Conservation (phyloP, 2,888 invertebrate species). For the Aricia artaxerxes region DNA sequence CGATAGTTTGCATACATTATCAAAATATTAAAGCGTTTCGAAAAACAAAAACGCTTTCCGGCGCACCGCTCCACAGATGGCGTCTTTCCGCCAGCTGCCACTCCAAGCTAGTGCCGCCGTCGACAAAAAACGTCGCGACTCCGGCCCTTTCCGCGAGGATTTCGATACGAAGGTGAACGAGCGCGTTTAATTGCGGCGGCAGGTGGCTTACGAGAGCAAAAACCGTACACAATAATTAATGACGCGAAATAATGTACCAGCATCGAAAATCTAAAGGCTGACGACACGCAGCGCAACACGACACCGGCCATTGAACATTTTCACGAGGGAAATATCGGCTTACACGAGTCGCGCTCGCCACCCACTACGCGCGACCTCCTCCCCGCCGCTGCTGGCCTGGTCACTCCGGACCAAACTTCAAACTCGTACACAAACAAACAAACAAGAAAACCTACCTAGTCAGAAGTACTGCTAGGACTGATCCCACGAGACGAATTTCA, state of each 20-base stretch:
- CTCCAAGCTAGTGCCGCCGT: conserved; percentile 54
- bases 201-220: conserved; percentile 74
- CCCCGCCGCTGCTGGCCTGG: conserved; percentile 50
- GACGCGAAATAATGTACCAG: conserved; percentile 78
- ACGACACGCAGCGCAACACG: conserved; percentile 67
- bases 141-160: conserved; percentile 38
- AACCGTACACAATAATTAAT: conserved; percentile 74
- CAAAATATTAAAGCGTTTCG: conserved; percentile 47
- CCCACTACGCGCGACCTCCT: conserved; percentile 63
- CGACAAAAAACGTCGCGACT: conserved; percentile 28
- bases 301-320: conserved; percentile 76
- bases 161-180: conserved; percentile 62
- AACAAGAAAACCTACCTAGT: background rate
- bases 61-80: conserved; percentile 74
- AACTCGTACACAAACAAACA: background rate
- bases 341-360: conserved; percentile 63
- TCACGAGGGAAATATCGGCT: conserved; percentile 77
- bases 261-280: conserved; percentile 78
- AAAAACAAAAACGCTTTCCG: conserved; percentile 73
- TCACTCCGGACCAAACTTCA: conserved; percentile 38
- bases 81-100: conserved; percentile 77
- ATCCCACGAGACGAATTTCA: background rate
- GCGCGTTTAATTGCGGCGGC: conserved; percentile 70
- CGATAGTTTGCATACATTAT: conserved; percentile 39
- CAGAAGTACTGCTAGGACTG: no score